Conservation (phyloP, 2,113 vertebrate species). For the Coracopsis vasa region DNA sequence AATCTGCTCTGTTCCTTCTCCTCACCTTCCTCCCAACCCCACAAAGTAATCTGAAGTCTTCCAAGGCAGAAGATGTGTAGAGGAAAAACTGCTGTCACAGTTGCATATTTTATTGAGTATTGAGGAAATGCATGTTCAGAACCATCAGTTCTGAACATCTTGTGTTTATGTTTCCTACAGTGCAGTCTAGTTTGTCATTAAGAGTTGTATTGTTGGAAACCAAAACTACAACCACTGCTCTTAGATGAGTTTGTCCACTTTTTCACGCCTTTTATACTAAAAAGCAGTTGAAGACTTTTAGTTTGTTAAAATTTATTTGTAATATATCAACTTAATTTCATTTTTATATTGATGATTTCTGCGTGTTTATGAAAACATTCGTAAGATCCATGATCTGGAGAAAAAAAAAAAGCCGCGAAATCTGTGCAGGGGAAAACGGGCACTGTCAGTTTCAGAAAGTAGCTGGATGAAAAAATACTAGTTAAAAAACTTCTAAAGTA, state of each 20-base stretch:
- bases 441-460: not conserved
- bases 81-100: not conserved
- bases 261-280: not conserved
- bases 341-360: not conserved
- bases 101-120: not conserved
- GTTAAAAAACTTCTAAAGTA: not conserved
- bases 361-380: not conserved
- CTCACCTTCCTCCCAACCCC: fast-evolving
- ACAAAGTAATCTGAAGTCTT: not conserved
- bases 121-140: not conserved
- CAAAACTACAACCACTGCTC: not conserved
- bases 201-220: not conserved
- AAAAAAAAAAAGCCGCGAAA: not conserved
- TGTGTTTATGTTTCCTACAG: not conserved
- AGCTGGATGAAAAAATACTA: not conserved
- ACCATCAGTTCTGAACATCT: not conserved
- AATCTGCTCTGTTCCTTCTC: not conserved
- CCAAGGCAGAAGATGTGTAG: not conserved
- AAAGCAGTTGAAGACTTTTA: not conserved
- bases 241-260: not conserved
- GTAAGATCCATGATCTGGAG: not conserved
- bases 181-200: not conserved
- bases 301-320: not conserved
- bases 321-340: not conserved
- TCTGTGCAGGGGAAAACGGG: not conserved